Evolutionary conservation across 2,888 invertebrate genomes (phyloP).

Genomic region (Drosophila greeni): DNA sequence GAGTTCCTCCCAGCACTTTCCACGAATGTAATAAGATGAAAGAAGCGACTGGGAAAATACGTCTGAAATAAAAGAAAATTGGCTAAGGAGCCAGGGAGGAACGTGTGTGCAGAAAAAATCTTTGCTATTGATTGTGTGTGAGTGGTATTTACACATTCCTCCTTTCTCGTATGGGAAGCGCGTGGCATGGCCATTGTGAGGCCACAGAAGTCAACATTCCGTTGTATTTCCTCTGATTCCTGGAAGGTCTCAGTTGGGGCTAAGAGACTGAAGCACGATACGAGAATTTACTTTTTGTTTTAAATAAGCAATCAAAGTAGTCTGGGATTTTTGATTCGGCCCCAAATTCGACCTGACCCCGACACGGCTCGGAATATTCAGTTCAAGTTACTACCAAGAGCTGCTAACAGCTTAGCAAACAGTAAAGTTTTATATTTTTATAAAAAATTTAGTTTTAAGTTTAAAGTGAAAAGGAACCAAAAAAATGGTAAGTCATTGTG

Average conservation of each 20-base stretch:
- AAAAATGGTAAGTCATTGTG: too few relatives aligned
- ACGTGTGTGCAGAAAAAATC: slow-evolving; percentile 66
- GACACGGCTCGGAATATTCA: neutral
- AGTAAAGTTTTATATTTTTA: too few relatives aligned
- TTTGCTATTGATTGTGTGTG: slow-evolving; percentile 60
- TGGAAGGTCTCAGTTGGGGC: slow-evolving; percentile 10
- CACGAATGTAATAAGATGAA: slow-evolving; percentile 13
- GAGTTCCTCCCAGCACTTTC: slow-evolving; percentile 34
- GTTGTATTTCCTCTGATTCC: slow-evolving; percentile 14
- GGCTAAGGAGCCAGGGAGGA: slow-evolving; percentile 29
- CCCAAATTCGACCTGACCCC: neutral
- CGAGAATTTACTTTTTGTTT: slow-evolving; percentile 1
- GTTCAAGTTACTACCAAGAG: too few relatives aligned
- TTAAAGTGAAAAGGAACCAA: neutral
- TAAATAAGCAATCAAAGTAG: slow-evolving; percentile 14
- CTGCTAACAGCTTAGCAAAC: too few relatives aligned
- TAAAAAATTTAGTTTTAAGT: too few relatives aligned
- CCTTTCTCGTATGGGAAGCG: slow-evolving; percentile 1
- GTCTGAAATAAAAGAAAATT: slow-evolving; percentile 42
- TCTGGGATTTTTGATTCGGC: neutral
- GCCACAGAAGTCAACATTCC: slow-evolving; percentile 58
- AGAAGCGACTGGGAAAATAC: slow-evolving; percentile 15
- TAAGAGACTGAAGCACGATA: neutral
- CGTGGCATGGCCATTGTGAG: slow-evolving; percentile 42
- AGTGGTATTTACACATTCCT: slow-evolving; percentile 39